A percentile compares a stretch with the other conserved stretches of the same genome.
Evolutionary conservation across 1,140 invertebrate genomes (phyloP).

Genomic region (Macrobrachium nipponense): DNA sequence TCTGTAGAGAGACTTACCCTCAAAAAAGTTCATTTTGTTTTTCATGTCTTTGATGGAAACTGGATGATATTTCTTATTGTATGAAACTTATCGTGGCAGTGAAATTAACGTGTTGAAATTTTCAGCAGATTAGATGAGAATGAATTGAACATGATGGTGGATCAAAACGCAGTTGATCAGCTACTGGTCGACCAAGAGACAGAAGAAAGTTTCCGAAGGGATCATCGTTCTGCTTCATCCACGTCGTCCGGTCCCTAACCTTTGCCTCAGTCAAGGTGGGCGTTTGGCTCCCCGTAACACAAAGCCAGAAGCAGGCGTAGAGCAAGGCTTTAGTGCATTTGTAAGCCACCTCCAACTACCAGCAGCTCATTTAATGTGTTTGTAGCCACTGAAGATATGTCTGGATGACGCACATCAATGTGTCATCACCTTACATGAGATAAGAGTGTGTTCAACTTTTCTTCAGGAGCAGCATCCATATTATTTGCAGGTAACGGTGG

Average conservation of each 20-base stretch:
- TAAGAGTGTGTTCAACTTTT: constrained; percentile 11
- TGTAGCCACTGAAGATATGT: constrained; percentile 34
- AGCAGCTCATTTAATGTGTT: constrained; percentile 26
- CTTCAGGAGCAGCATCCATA: constrained; percentile 27
- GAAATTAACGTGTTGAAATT: not conserved
- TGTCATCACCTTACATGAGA: constrained; percentile 14
- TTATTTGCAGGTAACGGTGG: constrained; percentile 41
- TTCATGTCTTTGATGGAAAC: too few species aligned
- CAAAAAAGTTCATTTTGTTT: too few species aligned
- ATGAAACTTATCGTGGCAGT: too few species aligned
- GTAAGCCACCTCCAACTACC: constrained; percentile 33
- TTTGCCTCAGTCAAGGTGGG: constrained; percentile 22
- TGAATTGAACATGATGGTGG: constrained; percentile 57
- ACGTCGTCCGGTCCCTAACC: constrained; percentile 46
- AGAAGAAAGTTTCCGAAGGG: constrained; percentile 51
- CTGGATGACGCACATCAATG: not conserved
- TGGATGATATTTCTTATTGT: too few species aligned
- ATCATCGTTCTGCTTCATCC: constrained; percentile 43
- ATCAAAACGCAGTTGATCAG: constrained; percentile 45
- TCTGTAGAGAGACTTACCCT: too few species aligned
- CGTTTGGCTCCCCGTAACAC: constrained; percentile 16
- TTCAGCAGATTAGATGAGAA: constrained; percentile 54
- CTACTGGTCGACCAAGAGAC: constrained; percentile 54
- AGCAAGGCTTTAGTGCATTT: not conserved
- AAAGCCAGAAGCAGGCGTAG: not conserved